Evolutionary conservation across 35 echinoderm and acorn worm species (phyloP), one percentile per base, ranked within the genome.

Genomic region (Chiridota heheva): DNA sequence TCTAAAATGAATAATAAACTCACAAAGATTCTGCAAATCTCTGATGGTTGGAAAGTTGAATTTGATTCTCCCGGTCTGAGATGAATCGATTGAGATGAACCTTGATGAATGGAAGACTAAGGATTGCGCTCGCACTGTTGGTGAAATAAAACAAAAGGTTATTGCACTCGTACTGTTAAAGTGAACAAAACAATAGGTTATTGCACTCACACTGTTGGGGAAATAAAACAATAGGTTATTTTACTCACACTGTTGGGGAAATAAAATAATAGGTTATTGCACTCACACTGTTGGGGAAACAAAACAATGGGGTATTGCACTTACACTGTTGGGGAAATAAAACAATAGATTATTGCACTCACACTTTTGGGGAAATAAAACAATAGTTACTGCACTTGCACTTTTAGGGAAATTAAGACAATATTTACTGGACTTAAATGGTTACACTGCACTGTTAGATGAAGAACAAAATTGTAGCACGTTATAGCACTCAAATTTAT

Each of bases 11-110:
- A n/a, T n/a, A n/a, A n/a, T n/a, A n/a, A n/a, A n/a, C n/a, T n/a
- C n/a, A n/a, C n/a, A n/a, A n/a, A n/a, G n/a, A n/a, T n/a, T n/a
- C n/a, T n/a, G n/a, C n/a, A n/a, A n/a, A n/a, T n/a, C n/a, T n/a
- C n/a, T n/a, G n/a, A n/a, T n/a, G n/a, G n/a, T n/a, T n/a, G n/a
- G n/a, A n/a, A n/a, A n/a, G 76, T 39, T 80, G 76, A 56, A 41
- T 41, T 42, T 58, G 58, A 22, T 42, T 60, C 16, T 87, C 85
- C 51, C 80, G 78, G 39, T 87, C 85, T 17, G 64, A 49, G n/a
- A 87, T 87, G 48, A 87, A 87, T 16, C 39, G 39, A 41, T 71
- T 87, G 2, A 87, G 63, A 79, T 87, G 85, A 35, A 68, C 57
- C 12, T 76, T 65, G 25, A 87, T 64, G 69, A 79, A 79, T 34